A percentile compares a stretch with the other conserved stretches of the same genome.
These are phyloP conservation scores for Eulithis testata DNA, from an alignment of 2,888 invertebrate genomes.

Conservation along the genomic window DNA sequence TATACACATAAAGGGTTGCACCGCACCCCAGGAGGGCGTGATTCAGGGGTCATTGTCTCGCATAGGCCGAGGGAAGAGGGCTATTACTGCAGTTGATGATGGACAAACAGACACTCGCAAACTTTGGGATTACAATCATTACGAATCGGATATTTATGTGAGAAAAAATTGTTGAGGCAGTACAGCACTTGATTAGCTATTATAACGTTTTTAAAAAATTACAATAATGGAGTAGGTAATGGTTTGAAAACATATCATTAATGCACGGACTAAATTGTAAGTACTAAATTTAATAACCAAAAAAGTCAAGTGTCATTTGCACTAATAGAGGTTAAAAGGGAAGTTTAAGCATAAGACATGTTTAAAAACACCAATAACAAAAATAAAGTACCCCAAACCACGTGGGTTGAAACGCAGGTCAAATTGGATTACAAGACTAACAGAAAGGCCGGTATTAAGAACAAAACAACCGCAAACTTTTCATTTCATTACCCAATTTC, in stretches of 20 bases:
- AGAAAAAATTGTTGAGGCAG: constrained; percentile 29
- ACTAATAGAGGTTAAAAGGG: no score
- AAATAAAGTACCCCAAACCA: background rate
- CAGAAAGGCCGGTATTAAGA: constrained; percentile 21
- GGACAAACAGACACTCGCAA: constrained; percentile 38
- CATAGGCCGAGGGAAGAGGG: constrained; percentile 27
- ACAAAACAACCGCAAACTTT: constrained; percentile 32
- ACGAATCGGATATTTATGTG: constrained; percentile 41
- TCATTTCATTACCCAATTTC: constrained; percentile 33
- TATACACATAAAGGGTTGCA: constrained; percentile 46
- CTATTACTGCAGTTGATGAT: constrained; percentile 39
- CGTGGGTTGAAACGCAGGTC: constrained; percentile 14
- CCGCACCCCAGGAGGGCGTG: constrained; percentile 43
- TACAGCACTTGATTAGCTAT: background rate
- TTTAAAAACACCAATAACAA: background rate
- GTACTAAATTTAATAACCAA: no score
- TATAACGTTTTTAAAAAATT: background rate
- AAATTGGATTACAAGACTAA: constrained; percentile 26
- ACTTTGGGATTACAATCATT: constrained; percentile 35
- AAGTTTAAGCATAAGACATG: background rate
- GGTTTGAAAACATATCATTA: no score
- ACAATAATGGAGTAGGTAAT: no score
- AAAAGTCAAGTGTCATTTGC: no score
- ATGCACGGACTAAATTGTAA: no score
- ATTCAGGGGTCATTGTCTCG: constrained; percentile 49